A percentile compares a stretch with the other conserved stretches of the same genome.
phyloP scores from a whole-genome alignment of 2,797 vertebrate genomes.

The Galaxias olidus region DNA sequence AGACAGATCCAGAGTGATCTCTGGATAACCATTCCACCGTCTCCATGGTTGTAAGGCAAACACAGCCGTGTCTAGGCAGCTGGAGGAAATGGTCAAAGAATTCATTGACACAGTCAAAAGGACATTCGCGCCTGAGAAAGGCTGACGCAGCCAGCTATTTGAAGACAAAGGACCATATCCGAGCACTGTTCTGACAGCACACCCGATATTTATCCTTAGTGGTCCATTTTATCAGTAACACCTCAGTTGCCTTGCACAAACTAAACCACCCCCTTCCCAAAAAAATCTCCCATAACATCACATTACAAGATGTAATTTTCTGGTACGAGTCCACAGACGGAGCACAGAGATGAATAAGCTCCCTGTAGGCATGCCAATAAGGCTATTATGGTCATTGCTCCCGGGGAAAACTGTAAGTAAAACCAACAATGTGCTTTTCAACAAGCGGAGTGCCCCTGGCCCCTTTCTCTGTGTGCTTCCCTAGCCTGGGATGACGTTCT shows the following conservation, averaged over 20 bases:
- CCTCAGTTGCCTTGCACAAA: neutral
- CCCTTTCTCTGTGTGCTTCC: constrained; percentile 43
- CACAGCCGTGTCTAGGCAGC: neutral
- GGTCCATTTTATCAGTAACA: neutral
- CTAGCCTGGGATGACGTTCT: constrained; percentile 56
- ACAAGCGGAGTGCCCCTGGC: constrained; percentile 44
- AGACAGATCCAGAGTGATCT: neutral
- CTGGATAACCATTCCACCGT: neutral
- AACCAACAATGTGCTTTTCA: constrained; percentile 63
- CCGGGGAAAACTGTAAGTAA: constrained; percentile 58
- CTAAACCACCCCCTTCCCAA: neutral
- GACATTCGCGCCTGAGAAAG: neutral
- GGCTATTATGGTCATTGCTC: constrained; percentile 58
- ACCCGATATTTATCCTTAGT: neutral
- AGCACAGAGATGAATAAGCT: constrained; percentile 37
- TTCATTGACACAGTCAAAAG: neutral
- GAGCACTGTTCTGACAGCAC: no score
- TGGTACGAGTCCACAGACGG: constrained; percentile 40
- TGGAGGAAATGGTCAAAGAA: neutral
- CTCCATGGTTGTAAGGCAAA: neutral
- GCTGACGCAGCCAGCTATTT: no score
- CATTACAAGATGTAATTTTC: constrained; percentile 24
- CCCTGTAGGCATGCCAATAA: constrained; percentile 57
- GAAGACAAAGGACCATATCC: no score
- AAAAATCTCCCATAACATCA: constrained; percentile 16